Conservation (phyloP, 2,888 invertebrate species). For the Agrochola lota region DNA sequence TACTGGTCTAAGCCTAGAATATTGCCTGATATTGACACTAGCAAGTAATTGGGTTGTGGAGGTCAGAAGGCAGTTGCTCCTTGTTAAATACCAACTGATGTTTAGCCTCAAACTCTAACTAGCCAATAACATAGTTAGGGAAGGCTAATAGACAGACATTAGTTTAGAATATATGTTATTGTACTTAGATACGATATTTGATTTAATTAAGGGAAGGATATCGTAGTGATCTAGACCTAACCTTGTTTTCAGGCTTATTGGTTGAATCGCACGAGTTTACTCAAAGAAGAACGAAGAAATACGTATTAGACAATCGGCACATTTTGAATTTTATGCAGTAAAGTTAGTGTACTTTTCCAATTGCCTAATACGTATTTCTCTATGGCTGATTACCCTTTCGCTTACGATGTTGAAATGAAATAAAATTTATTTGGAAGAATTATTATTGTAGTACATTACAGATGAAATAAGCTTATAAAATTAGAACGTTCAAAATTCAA, state of each 20-base stretch:
- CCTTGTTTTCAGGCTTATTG: neutral
- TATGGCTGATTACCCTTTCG: too few relatives aligned
- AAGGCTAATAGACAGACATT: neutral
- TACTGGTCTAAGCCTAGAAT: neutral
- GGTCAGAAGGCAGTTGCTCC: neutral
- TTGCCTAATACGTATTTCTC: too few relatives aligned
- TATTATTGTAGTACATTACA: too few relatives aligned
- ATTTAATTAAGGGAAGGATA: neutral
- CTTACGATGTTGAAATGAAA: too few relatives aligned
- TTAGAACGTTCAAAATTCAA: too few relatives aligned
- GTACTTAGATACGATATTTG: neutral
- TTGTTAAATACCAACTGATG: conserved; percentile 9
- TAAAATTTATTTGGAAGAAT: too few relatives aligned
- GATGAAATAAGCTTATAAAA: too few relatives aligned
- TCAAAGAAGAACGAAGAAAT: too few relatives aligned
- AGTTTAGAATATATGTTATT: neutral
- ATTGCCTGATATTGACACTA: conserved; percentile 25
- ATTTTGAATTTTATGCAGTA: too few relatives aligned
- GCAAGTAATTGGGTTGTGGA: conserved; percentile 4
- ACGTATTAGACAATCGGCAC: too few relatives aligned
- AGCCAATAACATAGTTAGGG: neutral
- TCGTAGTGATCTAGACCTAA: neutral
- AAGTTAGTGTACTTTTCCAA: too few relatives aligned
- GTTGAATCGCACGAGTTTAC: too few relatives aligned
- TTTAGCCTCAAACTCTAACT: neutral